A percentile compares a stretch with the other conserved stretches of the same genome.
These are phyloP conservation scores for Oenanthe oenanthe DNA, from an alignment of 2,113 vertebrate species.

Conservation along the genomic window DNA sequence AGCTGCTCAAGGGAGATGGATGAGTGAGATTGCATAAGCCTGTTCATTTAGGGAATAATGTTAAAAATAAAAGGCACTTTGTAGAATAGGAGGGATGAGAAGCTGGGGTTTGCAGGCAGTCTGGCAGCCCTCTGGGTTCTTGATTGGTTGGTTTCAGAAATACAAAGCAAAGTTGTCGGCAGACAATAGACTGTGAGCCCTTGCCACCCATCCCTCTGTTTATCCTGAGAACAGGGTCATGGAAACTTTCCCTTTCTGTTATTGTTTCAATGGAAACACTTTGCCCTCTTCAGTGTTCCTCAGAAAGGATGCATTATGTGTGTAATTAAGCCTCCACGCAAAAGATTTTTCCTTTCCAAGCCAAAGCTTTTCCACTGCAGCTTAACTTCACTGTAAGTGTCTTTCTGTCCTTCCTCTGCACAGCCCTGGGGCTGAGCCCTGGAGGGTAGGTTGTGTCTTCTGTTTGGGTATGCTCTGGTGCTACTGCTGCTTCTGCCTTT, in stretches of 20 bases:
- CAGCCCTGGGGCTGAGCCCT: background rate
- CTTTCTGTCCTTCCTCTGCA: background rate
- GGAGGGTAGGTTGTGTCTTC: background rate
- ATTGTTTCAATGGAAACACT: constrained; percentile 1
- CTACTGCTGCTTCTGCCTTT: background rate
- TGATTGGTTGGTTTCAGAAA: constrained; percentile 7
- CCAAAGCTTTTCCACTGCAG: background rate
- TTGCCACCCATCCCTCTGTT: background rate
- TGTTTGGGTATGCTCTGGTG: background rate
- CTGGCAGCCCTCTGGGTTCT: background rate
- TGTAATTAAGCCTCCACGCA: background rate
- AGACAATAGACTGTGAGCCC: background rate
- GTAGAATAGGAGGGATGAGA: background rate
- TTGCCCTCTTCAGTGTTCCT: background rate
- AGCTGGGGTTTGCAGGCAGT: background rate
- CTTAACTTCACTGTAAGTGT: background rate
- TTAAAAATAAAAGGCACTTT: background rate
- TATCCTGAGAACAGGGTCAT: background rate
- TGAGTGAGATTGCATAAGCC: background rate
- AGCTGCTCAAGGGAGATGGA: background rate
- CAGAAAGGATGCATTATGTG: background rate
- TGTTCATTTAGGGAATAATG: background rate
- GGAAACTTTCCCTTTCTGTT: constrained; percentile 37
- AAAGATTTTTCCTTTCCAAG: background rate
- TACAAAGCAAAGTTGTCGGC: background rate